Evolutionary conservation across 2,113 vertebrate genomes (phyloP), one percentile per base, ranked within the genome.

Genomic region (Potamarius usumacintae): DNA sequence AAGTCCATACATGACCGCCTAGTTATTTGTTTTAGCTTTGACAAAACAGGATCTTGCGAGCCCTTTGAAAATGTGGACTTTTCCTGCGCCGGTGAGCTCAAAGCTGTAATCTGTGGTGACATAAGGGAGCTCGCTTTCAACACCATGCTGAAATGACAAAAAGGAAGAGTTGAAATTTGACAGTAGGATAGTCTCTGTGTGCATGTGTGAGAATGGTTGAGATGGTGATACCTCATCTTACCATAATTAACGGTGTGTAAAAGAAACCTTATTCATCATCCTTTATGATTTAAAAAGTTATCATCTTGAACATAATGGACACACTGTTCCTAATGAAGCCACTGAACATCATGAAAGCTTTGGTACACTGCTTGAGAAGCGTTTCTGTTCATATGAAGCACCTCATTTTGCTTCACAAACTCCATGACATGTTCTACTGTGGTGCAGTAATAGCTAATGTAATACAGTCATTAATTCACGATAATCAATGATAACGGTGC

Each of bases 41-140:
- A 87, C 57, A 62, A 84, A 82, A 89, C 92, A 69, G 12, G 92
- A 86, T 90, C 94, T 94, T 86, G 63, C 89, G 63, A 94, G 87
- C 55, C 91, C 91, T 86, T 95, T 96, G 90, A 94, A 96, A 27
- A 95, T 90, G 71, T 95, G 96, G 72, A 99, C 90, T 88, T 96
- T 98, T 83, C 96, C 97, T 12, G 97, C 95, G 1, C 98, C 96
- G 14, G 94, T 76, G 77, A 97, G 92, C 83, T 95, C 94, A 74
- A 97, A 96, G 76, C 96, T 97, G 90, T 99, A 99, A 87, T 98
- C 95, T 0, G 96, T 94, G 0, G 98, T 99, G 82, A 98, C 83
- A 0, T 99, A 99, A 0, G 98, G 97, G 25, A 94, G 92, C 12
- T 96, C 97, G 1, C 96, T 97, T n/a, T 96, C 95, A 1, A 92